Conservation (phyloP, 2,113 vertebrate genomes). For the Chiloscyllium plagiosum region DNA sequence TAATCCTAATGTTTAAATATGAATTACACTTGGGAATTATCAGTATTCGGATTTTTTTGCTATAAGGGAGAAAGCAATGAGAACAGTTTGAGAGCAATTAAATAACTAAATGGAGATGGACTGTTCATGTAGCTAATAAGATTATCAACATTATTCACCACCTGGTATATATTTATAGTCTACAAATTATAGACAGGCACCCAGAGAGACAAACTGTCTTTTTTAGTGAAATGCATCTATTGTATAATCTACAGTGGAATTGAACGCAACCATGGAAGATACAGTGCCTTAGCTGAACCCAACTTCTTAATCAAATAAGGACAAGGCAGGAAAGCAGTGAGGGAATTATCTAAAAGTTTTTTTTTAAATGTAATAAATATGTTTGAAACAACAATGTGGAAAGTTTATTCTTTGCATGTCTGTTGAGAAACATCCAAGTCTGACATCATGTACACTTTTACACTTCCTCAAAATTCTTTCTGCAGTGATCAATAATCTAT, state of each 20-base stretch:
- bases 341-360: not conserved
- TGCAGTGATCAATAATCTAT: not conserved
- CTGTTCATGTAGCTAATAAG: not conserved
- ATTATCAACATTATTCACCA: not conserved
- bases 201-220: not conserved
- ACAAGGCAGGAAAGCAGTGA: slow-evolving; percentile 17
- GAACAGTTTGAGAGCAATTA: not conserved
- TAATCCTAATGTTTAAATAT: not conserved
- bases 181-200: not conserved
- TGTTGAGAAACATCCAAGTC: not conserved
- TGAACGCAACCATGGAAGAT: slow-evolving; percentile 21
- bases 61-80: not conserved
- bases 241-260: slow-evolving; percentile 27
- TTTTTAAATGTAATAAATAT: not conserved
- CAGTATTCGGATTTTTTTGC: not conserved
- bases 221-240: slow-evolving; percentile 21
- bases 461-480: not conserved
- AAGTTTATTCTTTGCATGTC: not conserved
- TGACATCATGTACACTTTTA: not conserved
- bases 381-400: not conserved
- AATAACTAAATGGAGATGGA: not conserved
- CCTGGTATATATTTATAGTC: not conserved
- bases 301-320: slow-evolving; percentile 11
- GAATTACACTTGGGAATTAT: not conserved
- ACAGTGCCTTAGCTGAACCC: not conserved